Evolutionary conservation across 1,140 invertebrate genomes (phyloP), one percentile per base, ranked within the genome.

Genomic region (Musca vetustissima): DNA sequence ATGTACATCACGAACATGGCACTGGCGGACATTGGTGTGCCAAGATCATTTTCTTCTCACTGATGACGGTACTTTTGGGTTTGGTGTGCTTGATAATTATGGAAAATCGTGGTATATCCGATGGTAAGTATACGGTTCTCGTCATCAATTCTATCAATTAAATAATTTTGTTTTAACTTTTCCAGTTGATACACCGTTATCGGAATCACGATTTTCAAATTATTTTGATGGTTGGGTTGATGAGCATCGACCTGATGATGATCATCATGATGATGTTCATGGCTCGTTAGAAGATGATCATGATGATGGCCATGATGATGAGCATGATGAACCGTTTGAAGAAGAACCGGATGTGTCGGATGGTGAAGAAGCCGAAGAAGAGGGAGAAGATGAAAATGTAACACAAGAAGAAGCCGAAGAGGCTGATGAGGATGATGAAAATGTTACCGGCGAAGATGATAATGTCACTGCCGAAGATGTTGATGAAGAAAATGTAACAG

Each of bases 141-240:
- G 28, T 4, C 9, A 3, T 32, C 28, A 32, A 32, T 32, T 32
- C 9, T 32, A 3, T 32, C 28, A 32, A 32, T n/a, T 32, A 32
- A 32, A 32, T 32, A 32, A 32, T 55, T 28, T 9, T 66, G 19
- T 49, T 70, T 70, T 69, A 66, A 69, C 64, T 65, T 61, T 83
- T 85, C 50, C 73, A 93, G 91, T 92, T 74, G 90, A 91, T 76
- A 89, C 87, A 24, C 88, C 90, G 47, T 75, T 90, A 71, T 85
- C 86, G 13, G 88, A 92, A 75, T 92, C 90, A 22, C 84, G 87
- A 36, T 93, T 90, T 84, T 89, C 91, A 13, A 87, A 87, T 74
- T 86, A 90, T 50, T 89, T 93, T 69, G 89, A 92, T 77, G 90
- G 90, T 13, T 93, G 90, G 90, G 85, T 92, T n/a, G 91, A 93